phyloP scores from a whole-genome alignment of 2,888 invertebrate species.

The Boloria euphrosyne region DNA sequence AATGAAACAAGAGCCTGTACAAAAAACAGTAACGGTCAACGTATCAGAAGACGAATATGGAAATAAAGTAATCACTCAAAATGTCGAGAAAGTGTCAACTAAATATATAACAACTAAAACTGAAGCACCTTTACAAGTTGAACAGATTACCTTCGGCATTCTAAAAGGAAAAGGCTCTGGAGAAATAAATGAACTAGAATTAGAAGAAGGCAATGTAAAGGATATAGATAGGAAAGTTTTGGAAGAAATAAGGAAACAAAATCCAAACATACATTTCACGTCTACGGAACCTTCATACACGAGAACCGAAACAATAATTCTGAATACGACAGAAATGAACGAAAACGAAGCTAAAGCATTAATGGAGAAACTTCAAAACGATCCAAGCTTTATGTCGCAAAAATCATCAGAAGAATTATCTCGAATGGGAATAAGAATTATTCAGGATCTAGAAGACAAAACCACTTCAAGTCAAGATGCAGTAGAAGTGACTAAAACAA shows the following conservation, averaged over 20 bases:
- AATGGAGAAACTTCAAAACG: constrained; percentile 74
- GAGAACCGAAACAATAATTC: constrained; percentile 78
- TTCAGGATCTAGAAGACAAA: constrained; percentile 71
- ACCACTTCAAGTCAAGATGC: constrained; percentile 58
- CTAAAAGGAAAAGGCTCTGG: constrained; percentile 67
- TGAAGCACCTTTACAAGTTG: constrained; percentile 75
- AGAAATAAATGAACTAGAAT: constrained; percentile 62
- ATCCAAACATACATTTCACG: constrained; percentile 75
- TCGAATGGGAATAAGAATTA: constrained; percentile 67
- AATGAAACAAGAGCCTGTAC: constrained; percentile 76
- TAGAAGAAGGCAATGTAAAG: constrained; percentile 73
- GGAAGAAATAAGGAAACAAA: constrained; percentile 72
- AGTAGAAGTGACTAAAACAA: constrained; percentile 70
- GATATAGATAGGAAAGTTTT: constrained; percentile 70
- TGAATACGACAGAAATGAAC: constrained; percentile 76
- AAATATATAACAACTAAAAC: constrained; percentile 68
- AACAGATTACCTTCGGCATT: constrained; percentile 75
- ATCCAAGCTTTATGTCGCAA: constrained; percentile 75
- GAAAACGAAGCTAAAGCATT: constrained; percentile 73
- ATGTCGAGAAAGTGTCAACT: constrained; percentile 71
- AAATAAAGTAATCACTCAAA: constrained; percentile 77
- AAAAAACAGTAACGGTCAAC: constrained; percentile 77
- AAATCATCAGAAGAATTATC: constrained; percentile 73
- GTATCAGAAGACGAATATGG: constrained; percentile 77
- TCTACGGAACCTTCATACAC: constrained; percentile 74